Evolutionary conservation across 2,888 invertebrate species (phyloP).

Genomic region (Tipula vernalis): DNA sequence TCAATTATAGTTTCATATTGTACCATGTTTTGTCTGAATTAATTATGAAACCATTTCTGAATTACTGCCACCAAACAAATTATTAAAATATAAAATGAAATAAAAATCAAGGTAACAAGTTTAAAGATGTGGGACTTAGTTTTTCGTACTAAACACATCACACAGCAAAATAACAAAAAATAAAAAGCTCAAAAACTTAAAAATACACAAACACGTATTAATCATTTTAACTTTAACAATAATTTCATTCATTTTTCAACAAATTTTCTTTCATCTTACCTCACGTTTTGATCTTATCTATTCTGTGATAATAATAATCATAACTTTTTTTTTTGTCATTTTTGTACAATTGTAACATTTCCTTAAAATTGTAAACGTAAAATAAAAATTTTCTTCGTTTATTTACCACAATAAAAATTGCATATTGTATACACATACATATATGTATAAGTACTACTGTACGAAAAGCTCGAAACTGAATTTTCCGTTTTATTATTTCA

Average conservation of each 20-base stretch:
- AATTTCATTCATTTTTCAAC: not conserved
- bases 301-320: not conserved
- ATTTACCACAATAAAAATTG: not conserved
- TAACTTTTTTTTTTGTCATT: not conserved
- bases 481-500: not conserved
- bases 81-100: not conserved
- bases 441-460: not conserved
- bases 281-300: not conserved
- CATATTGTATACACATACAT: not conserved
- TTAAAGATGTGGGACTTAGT: not conserved
- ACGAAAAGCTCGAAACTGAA: not conserved
- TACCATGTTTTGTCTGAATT: too few species aligned
- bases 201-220: not conserved
- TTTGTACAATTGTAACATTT: not conserved
- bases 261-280: not conserved
- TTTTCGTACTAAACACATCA: not conserved
- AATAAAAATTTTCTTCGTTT: not conserved
- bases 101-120: not conserved
- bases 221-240: not conserved
- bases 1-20: too few species aligned
- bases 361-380: not conserved
- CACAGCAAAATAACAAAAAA: not conserved
- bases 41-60: too few species aligned
- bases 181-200: not conserved
- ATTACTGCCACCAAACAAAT: too few species aligned